A percentile compares a stretch with the other conserved stretches of the same genome.
These are phyloP conservation scores for Diglossa brunneiventris DNA, from an alignment of 2,113 vertebrate genomes.

Conservation along the genomic window DNA sequence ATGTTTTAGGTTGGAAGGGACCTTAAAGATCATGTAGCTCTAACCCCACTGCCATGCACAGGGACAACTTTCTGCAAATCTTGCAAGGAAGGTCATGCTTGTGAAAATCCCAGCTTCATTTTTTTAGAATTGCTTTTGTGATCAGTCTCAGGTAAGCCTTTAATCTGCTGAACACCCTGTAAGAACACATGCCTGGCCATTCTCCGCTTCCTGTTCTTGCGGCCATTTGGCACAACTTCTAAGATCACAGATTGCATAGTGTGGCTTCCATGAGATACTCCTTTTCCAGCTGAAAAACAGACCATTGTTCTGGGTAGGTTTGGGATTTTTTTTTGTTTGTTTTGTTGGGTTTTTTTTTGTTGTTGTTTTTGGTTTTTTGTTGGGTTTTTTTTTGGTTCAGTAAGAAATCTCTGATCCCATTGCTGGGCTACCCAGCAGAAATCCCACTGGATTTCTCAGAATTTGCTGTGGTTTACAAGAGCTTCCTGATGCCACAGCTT, in stretches of 20 bases:
- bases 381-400: background rate
- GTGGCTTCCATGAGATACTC: background rate
- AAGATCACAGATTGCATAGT: fast-evolving
- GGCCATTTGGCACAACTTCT: background rate
- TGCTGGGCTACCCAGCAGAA: background rate
- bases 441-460: background rate
- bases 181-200: background rate
- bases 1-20: background rate
- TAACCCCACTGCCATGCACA: background rate
- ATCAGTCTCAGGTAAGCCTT: background rate
- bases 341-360: too few relatives aligned
- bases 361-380: too few relatives aligned
- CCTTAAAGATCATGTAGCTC: background rate
- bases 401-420: background rate
- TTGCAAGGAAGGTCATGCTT: background rate
- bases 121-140: background rate
- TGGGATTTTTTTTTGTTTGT: background rate
- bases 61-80: background rate
- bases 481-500: background rate
- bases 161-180: background rate
- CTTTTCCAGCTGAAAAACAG: background rate
- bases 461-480: background rate
- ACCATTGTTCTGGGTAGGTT: background rate
- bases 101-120: background rate
- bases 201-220: fast-evolving